A percentile compares a stretch with the other conserved stretches of the same genome.
Evolutionary conservation across 2,797 vertebrate species (phyloP).

Genomic region (Spea hammondii): DNA sequence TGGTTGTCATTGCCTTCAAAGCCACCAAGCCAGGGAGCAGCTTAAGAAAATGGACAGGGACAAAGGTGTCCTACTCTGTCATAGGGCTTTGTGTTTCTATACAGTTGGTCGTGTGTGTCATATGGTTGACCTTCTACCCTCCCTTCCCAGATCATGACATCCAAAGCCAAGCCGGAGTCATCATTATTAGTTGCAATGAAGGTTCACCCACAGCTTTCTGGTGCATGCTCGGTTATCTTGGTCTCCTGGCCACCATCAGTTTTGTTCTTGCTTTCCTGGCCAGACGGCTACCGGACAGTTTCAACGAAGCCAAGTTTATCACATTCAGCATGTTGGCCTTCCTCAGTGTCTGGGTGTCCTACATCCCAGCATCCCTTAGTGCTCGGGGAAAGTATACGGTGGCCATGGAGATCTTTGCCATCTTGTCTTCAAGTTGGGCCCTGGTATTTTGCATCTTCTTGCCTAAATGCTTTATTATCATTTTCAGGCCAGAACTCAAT

Average conservation of each 20-base stretch:
- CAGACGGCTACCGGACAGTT: slow-evolving; percentile 42
- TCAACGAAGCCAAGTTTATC: slow-evolving; percentile 51
- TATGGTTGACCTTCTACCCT: slow-evolving; percentile 24
- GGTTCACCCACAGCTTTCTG: slow-evolving; percentile 19
- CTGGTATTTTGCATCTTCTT: slow-evolving; percentile 36
- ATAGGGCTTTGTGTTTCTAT: neutral
- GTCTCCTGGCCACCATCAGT: slow-evolving; percentile 25
- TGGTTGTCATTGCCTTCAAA: slow-evolving; percentile 30
- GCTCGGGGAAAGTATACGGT: slow-evolving; percentile 15
- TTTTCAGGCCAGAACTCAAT: slow-evolving; percentile 36
- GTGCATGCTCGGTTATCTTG: slow-evolving; percentile 24
- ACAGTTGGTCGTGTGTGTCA: slow-evolving; percentile 27
- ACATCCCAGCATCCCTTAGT: slow-evolving; percentile 19
- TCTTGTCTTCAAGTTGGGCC: slow-evolving; percentile 21
- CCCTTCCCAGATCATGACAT: slow-evolving; percentile 28
- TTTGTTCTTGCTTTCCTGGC: slow-evolving; percentile 33
- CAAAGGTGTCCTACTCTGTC: slow-evolving; percentile 22
- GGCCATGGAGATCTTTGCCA: slow-evolving; percentile 45
- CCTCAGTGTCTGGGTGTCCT: slow-evolving; percentile 21
- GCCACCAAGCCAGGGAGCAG: slow-evolving; percentile 28
- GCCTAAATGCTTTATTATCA: slow-evolving; percentile 37
- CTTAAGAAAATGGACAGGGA: slow-evolving; percentile 26
- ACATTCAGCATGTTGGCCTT: slow-evolving; percentile 48
- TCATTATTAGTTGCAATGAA: slow-evolving; percentile 27
- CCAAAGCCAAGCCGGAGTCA: slow-evolving; percentile 15